Evolutionary conservation across 2,113 vertebrate species (phyloP), one percentile per base, ranked within the genome.

Genomic region (Pavo muticus): DNA sequence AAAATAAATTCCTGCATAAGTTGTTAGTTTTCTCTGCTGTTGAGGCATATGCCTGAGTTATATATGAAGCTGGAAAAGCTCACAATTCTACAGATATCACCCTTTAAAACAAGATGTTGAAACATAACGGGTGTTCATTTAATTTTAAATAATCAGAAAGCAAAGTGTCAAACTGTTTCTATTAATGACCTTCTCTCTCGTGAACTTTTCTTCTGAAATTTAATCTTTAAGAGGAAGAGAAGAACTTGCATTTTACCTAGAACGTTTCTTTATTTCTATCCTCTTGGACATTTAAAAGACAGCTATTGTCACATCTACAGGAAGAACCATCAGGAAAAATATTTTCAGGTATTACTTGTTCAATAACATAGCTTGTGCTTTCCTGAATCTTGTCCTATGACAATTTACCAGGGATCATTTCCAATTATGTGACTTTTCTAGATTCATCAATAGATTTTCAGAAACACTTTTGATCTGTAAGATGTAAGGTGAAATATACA

Each of bases 311-410:
- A 32, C 59, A 94, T 54, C 65, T 80, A 10, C 57, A 83, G 42
- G 45, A 77, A 57, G 27, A 93, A 76, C 40, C 75, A 63, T 80
- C 39, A 88, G 70, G 42, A 92, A 88, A 24, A 79, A 44, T 64
- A 87, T 89, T 90, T 86, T 87, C 27, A 84, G 27, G 27, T 44
- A 79, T 75, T 76, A 20, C 71, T 4, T 57, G 24, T 60, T 90
- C 44, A 59, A 23, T 68, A 84, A 18, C 13, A 44, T 32, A 0
- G 1, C 83, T 89, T 90, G 14, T 83, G 48, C 15, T 94, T 79
- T 85, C 54, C n/a, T 63, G 40, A 44, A 25, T 85, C 44, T 65
- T 69, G 37, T 87, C 19, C 71, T 85, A 57, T 40, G 37, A 59
- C 5, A 30, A 61, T 13, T 91, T 87, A 57, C 54, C 17, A 87